Conservation (phyloP, 2,113 vertebrate species). For the Dolichallabes microphthalmus region DNA sequence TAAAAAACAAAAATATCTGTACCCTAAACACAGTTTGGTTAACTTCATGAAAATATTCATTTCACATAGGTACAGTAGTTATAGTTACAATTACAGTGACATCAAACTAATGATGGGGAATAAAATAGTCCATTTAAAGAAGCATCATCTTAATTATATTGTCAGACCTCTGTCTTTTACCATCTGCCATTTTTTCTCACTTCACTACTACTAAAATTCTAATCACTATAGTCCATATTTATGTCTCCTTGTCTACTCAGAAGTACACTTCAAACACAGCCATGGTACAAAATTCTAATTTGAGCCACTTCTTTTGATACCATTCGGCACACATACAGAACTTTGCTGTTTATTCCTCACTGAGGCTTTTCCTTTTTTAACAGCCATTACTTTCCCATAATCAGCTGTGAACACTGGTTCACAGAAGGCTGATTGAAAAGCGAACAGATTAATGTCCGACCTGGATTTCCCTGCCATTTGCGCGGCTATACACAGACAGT, state of each 20-base stretch:
- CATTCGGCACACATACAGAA: background rate
- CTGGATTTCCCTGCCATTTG: background rate
- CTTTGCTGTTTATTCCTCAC: background rate
- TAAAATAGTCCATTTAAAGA: background rate
- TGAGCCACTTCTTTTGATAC: background rate
- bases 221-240: constrained; percentile 9
- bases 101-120: background rate
- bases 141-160: background rate
- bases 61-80: background rate
- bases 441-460: background rate
- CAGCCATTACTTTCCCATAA: constrained; percentile 14
- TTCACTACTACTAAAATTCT: background rate
- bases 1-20: background rate
- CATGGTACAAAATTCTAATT: background rate
- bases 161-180: background rate
- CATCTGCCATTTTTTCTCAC: background rate
- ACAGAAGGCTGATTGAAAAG: constrained; percentile 23
- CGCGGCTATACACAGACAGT: background rate
- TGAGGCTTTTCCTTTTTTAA: background rate
- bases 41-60: background rate
- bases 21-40: background rate
- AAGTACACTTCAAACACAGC: constrained; percentile 12
- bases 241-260: constrained; percentile 6
- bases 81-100: background rate
- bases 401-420: constrained; percentile 1